Evolutionary conservation across 2,113 vertebrate species (phyloP).

Genomic region (Entomyzon cyanotis): DNA sequence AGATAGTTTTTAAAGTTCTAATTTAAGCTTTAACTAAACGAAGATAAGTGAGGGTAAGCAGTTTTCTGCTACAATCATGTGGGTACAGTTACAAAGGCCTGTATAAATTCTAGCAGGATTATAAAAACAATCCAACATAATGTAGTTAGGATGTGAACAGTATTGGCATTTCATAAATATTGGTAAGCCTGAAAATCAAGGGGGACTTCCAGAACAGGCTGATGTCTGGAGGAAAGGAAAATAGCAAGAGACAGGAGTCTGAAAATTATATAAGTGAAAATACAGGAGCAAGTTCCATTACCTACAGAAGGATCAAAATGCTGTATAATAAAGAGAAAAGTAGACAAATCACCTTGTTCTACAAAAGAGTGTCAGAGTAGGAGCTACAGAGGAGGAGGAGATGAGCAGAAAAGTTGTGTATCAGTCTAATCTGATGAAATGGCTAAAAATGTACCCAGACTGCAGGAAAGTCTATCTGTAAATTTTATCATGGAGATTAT

Average conservation of each 20-base stretch:
- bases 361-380: not conserved
- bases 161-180: not conserved
- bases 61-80: not conserved
- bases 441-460: conserved; percentile 10
- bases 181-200: not conserved
- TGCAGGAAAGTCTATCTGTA: not conserved
- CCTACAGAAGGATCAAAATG: not conserved
- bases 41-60: not conserved
- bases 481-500: conserved; percentile 10
- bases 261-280: not conserved
- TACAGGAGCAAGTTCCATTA: not conserved
- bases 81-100: not conserved
- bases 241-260: not conserved
- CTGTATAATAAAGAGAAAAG: not conserved
- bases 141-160: not conserved
- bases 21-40: conserved; percentile 40
- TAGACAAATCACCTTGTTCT: not conserved
- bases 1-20: conserved; percentile 21
- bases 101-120: not conserved
- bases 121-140: not conserved
- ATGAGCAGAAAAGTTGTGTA: not conserved
- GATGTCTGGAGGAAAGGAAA: not conserved
- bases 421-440: conserved; percentile 8
- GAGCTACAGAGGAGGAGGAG: not conserved
- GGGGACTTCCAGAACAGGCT: not conserved